Conservation (phyloP, 2,113 vertebrate species). For the Galemys pyrenaicus region DNA sequence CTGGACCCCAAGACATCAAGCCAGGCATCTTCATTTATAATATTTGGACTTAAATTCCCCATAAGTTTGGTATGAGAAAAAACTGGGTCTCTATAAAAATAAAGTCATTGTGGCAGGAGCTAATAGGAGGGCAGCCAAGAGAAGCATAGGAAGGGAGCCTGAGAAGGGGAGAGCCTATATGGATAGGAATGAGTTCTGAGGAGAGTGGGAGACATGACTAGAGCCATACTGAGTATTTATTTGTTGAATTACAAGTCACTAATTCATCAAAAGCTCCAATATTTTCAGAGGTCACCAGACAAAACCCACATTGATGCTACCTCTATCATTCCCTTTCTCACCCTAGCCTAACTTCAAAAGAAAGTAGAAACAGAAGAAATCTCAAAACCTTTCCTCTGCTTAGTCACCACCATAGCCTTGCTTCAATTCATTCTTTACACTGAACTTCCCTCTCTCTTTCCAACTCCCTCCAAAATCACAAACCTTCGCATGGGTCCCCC, state of each 20-base stretch:
- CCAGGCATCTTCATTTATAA: background rate
- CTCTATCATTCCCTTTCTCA: background rate
- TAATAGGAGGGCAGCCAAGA: background rate
- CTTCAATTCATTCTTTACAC: background rate
- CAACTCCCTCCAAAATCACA: background rate
- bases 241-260: slow-evolving; percentile 24
- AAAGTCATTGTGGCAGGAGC: background rate
- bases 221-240: background rate
- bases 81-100: background rate
- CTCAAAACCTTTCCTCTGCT: background rate
- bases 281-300: background rate
- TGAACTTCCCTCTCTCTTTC: background rate
- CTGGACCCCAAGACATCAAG: background rate
- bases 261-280: background rate
- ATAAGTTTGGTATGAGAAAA: background rate
- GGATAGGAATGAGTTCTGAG: background rate
- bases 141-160: background rate
- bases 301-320: background rate
- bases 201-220: background rate
- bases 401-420: background rate
- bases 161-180: background rate
- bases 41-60: background rate
- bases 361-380: background rate
- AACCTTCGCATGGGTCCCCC: background rate
- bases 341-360: background rate